Percentiles rank a stretch among this genome's conserved stretches.
Conservation (phyloP, 1,140 invertebrate species). For the Leptinotarsa undecemlineata region DNA sequence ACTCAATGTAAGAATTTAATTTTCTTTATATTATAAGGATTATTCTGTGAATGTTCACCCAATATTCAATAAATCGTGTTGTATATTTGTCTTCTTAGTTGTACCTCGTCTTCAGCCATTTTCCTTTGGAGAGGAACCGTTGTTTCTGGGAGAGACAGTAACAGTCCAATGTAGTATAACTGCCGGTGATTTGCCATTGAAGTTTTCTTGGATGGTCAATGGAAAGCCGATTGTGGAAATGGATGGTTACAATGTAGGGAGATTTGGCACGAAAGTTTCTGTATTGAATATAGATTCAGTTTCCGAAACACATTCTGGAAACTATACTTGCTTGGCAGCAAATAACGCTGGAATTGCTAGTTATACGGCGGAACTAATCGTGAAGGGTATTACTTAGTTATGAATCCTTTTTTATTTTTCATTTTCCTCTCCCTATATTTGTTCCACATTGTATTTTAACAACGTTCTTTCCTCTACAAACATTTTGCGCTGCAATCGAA, state of each 20-base stretch:
- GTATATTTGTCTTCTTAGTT: conserved; percentile 33
- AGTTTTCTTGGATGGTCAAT: conserved; percentile 68
- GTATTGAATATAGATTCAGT: conserved; percentile 76
- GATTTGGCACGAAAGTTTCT: conserved; percentile 68
- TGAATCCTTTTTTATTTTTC: too few relatives aligned
- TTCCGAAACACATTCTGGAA: conserved; percentile 73
- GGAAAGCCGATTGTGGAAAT: conserved; percentile 54
- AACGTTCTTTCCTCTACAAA: too few relatives aligned
- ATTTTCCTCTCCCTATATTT: too few relatives aligned
- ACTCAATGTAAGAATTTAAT: neutral
- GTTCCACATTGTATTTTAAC: too few relatives aligned
- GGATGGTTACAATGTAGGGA: conserved; percentile 46
- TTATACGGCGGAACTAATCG: conserved; percentile 68
- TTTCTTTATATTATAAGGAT: neutral
- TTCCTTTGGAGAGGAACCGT: conserved; percentile 63
- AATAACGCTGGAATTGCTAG: conserved; percentile 68
- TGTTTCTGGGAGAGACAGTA: conserved; percentile 50
- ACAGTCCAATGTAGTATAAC: conserved; percentile 41
- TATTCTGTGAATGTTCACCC: neutral
- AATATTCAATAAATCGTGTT: conserved; percentile 11
- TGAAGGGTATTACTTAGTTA: conserved; percentile 64
- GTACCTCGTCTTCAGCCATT: conserved; percentile 68
- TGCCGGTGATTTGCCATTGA: conserved; percentile 42
- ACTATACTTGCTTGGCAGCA: conserved; percentile 81
- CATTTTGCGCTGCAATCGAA: too few relatives aligned